Percentiles rank a stretch among this genome's conserved stretches.
These are phyloP conservation scores for Bombylius major DNA, from an alignment of 2,888 invertebrate species.

Conservation along the genomic window DNA sequence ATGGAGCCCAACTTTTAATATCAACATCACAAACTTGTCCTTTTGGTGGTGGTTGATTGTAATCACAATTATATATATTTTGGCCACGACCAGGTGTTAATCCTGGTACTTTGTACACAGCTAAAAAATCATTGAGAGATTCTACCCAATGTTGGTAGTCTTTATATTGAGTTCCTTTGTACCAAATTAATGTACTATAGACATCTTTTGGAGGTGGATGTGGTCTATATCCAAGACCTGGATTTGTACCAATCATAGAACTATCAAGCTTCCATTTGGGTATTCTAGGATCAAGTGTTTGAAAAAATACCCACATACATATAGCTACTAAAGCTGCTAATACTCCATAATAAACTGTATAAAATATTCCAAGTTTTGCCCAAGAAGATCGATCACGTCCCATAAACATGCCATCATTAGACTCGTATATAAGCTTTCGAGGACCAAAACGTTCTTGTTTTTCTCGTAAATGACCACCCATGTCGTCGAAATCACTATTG, in stretches of 20 bases:
- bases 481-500: conserved; percentile 13
- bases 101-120: conserved; percentile 61
- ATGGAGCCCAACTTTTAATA: conserved; percentile 65
- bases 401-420: conserved; percentile 46
- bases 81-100: conserved; percentile 58
- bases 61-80: conserved; percentile 64
- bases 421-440: conserved; percentile 39
- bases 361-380: conserved; percentile 92
- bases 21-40: conserved; percentile 82
- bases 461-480: conserved; percentile 27
- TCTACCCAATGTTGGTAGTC: conserved; percentile 71
- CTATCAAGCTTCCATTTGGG: conserved; percentile 79
- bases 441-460: conserved; percentile 29
- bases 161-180: conserved; percentile 66
- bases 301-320: conserved; percentile 89
- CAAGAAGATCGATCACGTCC: conserved; percentile 50
- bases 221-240: conserved; percentile 91
- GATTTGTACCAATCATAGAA: conserved; percentile 89
- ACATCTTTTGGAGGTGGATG: conserved; percentile 74
- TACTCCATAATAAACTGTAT: conserved; percentile 83
- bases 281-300: conserved; percentile 75
- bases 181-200: conserved; percentile 92
- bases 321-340: conserved; percentile 86
- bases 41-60: conserved; percentile 52
- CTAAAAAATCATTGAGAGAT: conserved; percentile 60